Percentiles rank a stretch among this genome's conserved stretches.
Evolutionary conservation across 2,888 invertebrate genomes (phyloP).

Genomic region (Apoderus coryli): DNA sequence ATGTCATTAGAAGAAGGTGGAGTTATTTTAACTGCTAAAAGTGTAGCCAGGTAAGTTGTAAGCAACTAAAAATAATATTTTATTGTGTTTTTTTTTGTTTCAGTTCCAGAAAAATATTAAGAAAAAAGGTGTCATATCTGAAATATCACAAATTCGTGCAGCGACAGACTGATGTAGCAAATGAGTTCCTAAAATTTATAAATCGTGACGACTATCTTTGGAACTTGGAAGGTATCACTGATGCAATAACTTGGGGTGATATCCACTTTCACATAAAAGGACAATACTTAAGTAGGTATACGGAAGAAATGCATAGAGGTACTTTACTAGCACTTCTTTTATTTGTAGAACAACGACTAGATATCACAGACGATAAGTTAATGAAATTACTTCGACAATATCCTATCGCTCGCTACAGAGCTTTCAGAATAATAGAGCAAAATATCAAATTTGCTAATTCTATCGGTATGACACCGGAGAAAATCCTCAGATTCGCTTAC

Average conservation of each 20-base stretch:
- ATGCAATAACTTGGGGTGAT: slow-evolving; percentile 17
- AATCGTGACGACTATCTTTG: slow-evolving; percentile 19
- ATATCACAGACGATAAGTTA: slow-evolving; percentile 28
- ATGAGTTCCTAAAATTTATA: slow-evolving; percentile 27
- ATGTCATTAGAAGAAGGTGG: slow-evolving; percentile 47
- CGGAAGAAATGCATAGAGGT: slow-evolving; percentile 17
- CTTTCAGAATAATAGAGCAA: slow-evolving; percentile 37
- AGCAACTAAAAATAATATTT: slow-evolving; percentile 22
- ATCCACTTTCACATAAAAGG: slow-evolving; percentile 22
- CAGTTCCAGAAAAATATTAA: slow-evolving; percentile 14
- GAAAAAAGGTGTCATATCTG: slow-evolving; percentile 18
- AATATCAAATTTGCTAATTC: slow-evolving; percentile 41
- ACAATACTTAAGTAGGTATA: slow-evolving; percentile 25
- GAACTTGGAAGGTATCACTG: slow-evolving; percentile 13
- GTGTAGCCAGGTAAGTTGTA: slow-evolving; percentile 22
- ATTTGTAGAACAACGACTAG: slow-evolving; percentile 32
- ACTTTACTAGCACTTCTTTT: slow-evolving; percentile 7
- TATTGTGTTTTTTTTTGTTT: slow-evolving; percentile 28
- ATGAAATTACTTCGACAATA: slow-evolving; percentile 29
- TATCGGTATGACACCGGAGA: slow-evolving; percentile 38
- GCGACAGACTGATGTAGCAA: slow-evolving; percentile 28
- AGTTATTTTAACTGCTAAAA: slow-evolving; percentile 33
- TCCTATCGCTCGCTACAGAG: slow-evolving; percentile 30
- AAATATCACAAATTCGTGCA: slow-evolving; percentile 32
- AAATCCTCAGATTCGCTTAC: slow-evolving; percentile 44